Evolutionary conservation across 2,797 vertebrate genomes (phyloP), one percentile per base, ranked within the genome.

Genomic region (Syngnathus rostellatus): DNA sequence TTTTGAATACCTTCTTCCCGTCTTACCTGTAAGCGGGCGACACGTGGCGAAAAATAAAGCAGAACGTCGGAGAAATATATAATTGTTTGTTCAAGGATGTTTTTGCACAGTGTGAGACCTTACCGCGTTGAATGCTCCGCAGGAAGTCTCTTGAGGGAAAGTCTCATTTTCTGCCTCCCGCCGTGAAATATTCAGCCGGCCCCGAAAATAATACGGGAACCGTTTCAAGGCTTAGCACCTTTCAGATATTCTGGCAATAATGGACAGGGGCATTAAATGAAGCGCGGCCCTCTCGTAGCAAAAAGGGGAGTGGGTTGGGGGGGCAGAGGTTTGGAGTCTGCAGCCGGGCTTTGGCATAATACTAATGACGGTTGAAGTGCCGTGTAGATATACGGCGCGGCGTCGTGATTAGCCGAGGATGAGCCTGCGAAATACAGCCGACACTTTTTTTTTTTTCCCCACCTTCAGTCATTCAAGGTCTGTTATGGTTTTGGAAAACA

Each of bases 201-300:
- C 88, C 85, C 88, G 88, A 90, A 88, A 92, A 92, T 92, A 92
- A 91, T 92, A 90, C 87, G 86, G 88, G 90, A 91, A 86, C 90
- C 86, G 83, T 90, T 91, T 92, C 85, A 87, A 88, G 88, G 90
- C 89, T 91, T 90, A 90, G 87, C 87, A 90, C 88, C 90, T 91
- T 89, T 89, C 87, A 89, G 90, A 91, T 89, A 89, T 87, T 88
- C 89, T 88, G 90, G 89, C 88, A 89, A 90, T 90, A 91, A 91
- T 90, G 88, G 89, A 88, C 86, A 84, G 84, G 31, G 82, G 89
- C 89, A 87, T 87, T 83, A 86, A 88, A 91, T 90, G 86, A 90
- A 91, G 89, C 88, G 86, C 87, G 89, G 88, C 80, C 55, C 87
- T 91, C 90, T 90, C 87, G 78, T 80, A 84, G 88, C 80, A 81